These are phyloP conservation scores for Lagria hirta DNA, from an alignment of 2,888 invertebrate genomes.

Conservation along the genomic window DNA sequence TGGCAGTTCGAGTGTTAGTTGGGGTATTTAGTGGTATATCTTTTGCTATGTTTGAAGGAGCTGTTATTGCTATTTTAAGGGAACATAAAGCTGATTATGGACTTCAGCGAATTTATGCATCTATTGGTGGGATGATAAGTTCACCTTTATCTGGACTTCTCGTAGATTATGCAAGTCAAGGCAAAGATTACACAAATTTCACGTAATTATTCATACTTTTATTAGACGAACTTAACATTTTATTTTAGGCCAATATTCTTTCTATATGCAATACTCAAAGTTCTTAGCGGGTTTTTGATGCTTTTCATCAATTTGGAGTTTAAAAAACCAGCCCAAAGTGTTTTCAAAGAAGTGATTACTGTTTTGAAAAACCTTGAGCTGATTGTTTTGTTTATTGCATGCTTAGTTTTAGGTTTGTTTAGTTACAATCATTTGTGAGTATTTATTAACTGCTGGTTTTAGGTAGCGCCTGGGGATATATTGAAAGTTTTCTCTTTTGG, in stretches of 20 bases:
- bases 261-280: slow-evolving; percentile 70
- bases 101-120: slow-evolving; percentile 73
- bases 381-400: slow-evolving; percentile 70
- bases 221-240: slow-evolving; percentile 1
- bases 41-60: slow-evolving; percentile 80
- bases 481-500: slow-evolving; percentile 82
- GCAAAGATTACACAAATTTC: slow-evolving; percentile 72
- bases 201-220: slow-evolving; percentile 55
- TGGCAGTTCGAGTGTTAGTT: slow-evolving; percentile 63
- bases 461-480: slow-evolving; percentile 83
- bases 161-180: slow-evolving; percentile 72
- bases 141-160: slow-evolving; percentile 73
- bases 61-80: slow-evolving; percentile 72
- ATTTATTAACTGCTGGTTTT: slow-evolving; percentile 35
- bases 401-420: slow-evolving; percentile 67
- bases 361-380: slow-evolving; percentile 71
- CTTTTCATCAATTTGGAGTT: slow-evolving; percentile 74
- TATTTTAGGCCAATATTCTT: slow-evolving; percentile 73
- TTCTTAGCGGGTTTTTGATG: slow-evolving; percentile 68
- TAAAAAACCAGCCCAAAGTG: slow-evolving; percentile 71
- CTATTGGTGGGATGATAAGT: slow-evolving; percentile 77
- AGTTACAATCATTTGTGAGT: slow-evolving; percentile 3
- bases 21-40: slow-evolving; percentile 74
- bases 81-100: slow-evolving; percentile 79
- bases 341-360: slow-evolving; percentile 67